Evolutionary conservation across 2,797 vertebrate genomes (phyloP), one percentile per base, ranked within the genome.

Genomic region (Bothrops alternatus): DNA sequence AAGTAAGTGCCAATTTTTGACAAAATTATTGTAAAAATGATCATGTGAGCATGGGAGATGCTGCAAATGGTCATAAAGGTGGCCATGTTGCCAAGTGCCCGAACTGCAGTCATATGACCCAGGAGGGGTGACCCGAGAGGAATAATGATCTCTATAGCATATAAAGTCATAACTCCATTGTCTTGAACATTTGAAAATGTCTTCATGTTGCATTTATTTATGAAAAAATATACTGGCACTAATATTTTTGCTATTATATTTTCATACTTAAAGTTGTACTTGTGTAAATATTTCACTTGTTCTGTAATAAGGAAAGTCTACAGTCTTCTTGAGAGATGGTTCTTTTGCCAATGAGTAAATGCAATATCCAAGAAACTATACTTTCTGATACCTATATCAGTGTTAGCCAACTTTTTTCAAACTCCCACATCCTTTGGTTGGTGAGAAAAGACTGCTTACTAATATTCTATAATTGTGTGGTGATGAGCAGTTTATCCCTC

Each of bases 91-190:
- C 28, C 61, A 65, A 65, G 61, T 65, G 61, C 26, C 61, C 61
- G 28, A 65, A 65, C 13, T 65, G 61, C 28, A 65, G 28, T 13
- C 61, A 28, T 28, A 14, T 65, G 11, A 28, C 28, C 26, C 5
- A 1, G 3, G 3, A 63, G 11, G 11, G 26, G 26, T 63, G 11
- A 65, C n/a, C n/a, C 42, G 42, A n/a, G 13, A n/a, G 61, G 8
- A 92, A 53, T 47, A 95, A 91, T 95, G 95, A 65, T 93, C 95
- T 58, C 86, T 95, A 90, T 88, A 13, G 86, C 94, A 82, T 1
- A 73, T 56, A 89, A 8, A 50, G 90, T 37, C 57, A 4, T 88
- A 26, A 89, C 96, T 94, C 92, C 90, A 95, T 78, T 90, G 14
- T 95, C 96, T 93, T 94, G 95, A 23, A 91, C 90, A 61, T 86